Evolutionary conservation across 1,140 invertebrate species (phyloP), one percentile per base, ranked within the genome.

Genomic region (Calosoma granatense): DNA sequence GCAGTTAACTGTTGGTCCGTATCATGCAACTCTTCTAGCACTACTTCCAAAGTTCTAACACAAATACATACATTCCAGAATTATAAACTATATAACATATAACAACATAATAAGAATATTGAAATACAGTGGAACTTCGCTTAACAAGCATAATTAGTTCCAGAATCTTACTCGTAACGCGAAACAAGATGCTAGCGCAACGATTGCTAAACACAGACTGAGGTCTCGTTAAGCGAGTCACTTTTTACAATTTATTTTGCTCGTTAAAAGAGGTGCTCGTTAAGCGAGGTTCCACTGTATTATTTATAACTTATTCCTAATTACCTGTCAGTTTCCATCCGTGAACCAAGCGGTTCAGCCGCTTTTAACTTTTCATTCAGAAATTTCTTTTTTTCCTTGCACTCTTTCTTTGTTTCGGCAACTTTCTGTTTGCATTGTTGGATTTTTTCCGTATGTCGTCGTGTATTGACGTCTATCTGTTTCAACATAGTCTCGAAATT

Each of bases 401-500:
- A 9, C 4, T 47, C 41, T 47, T 17, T 9, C 15, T 47, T 47
- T 9, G 41, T 17, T 47, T 47, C 9, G 3, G 6, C 15, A 12
- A 11, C 3, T 52, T 60, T 60, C 20, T 56, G 53, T 57, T 62
- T 56, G 19, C 39, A 57, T 54, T 68, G 62, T 22, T 59, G 51
- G n/a, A 61, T 51, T 54, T 59, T 59, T 36, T 62, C 56, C 53
- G 63, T 57, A 53, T 64, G 62, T 55, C 64, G 65, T 36, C 64
- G 56, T 14, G 59, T 56, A 43, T 59, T 60, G 1, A 61, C 63
- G 1, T 61, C 54, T 26, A 64, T 47, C 60, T 62, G 63, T 14
- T 70, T 65, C 36, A 67, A 68, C 47, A 70, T 59, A 2, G 65
- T 63, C 39, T 63, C 57, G 0, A 69, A 22, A 17, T 70, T 60